Evolutionary conservation across 2,888 invertebrate species (phyloP).

Genomic region (Folsomia manolachei): DNA sequence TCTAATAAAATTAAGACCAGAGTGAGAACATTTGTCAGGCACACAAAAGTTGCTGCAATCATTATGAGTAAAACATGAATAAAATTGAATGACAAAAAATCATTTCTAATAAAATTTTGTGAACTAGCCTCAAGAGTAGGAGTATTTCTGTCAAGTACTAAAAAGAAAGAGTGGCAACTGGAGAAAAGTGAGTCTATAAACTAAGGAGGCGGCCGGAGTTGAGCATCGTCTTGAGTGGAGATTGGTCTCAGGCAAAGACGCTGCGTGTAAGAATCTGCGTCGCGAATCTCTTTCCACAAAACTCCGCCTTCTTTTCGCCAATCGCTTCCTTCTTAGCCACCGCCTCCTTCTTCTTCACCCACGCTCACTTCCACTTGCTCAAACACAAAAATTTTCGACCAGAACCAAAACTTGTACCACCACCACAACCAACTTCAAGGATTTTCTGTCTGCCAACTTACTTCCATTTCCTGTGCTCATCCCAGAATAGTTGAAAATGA

Average conservation of each 20-base stretch:
- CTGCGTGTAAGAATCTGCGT: conserved; percentile 14
- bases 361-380: conserved; percentile 5
- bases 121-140: too few relatives aligned
- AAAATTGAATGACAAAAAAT: too few relatives aligned
- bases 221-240: not conserved
- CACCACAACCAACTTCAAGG: conserved; percentile 1
- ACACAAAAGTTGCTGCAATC: too few relatives aligned
- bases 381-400: conserved; percentile 1
- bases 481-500: too few relatives aligned
- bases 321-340: not conserved
- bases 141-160: too few relatives aligned
- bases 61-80: too few relatives aligned
- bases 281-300: conserved; percentile 6
- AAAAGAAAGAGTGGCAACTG: not conserved
- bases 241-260: conserved; percentile 6
- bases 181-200: not conserved
- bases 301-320: conserved; percentile 1
- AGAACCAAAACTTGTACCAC: too few relatives aligned
- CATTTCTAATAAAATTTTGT: too few relatives aligned
- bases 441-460: too few relatives aligned
- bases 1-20: not conserved
- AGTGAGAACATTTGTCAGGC: not conserved
- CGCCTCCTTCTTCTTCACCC: not conserved
- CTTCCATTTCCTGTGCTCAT: too few relatives aligned
- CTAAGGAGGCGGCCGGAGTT: not conserved